Evolutionary conservation across 1,140 invertebrate species (phyloP), one percentile per base, ranked within the genome.

Genomic region (Drosophila baimaii): DNA sequence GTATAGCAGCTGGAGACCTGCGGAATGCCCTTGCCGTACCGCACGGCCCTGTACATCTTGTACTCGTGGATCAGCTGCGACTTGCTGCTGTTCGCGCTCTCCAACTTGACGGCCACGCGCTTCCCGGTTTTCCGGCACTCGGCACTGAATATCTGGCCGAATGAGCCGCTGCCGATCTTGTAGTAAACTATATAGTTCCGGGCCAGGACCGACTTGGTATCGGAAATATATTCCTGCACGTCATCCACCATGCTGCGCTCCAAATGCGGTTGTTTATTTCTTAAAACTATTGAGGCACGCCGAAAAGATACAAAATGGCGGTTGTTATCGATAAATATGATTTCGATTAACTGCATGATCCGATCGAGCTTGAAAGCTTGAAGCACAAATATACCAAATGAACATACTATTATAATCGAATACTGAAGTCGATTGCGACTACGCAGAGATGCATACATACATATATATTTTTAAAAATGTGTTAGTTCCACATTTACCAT

Each of bases 111-210:
- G 79, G 98, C 98, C 37, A 99, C 98, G 93, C 98, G 97, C 95
- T 98, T 97, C 92, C 97, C 98, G 95, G 97, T 98, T 77, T 94
- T 93, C 85, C 97, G 94, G 94, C 98, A 98, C 92, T 98, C 97
- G 71, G 96, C 98, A 81, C 98, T 94, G 92, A 97, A 99, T 92
- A 99, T 99, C 92, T 99, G 98, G 88, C 98, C 98, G 93, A 99
- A 99, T 7, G 98, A 98, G 74, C 98, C 98, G 91, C 96, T 97
- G 19, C 89, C 84, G 15, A 85, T 27, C 25, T 56, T 57, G 15
- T 35, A n/a, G 4, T 23, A n/a, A 17, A 65, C 1, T 17, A 19
- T 25, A 19, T 62, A 62, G 12, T 62, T 35, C 9, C 8, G 31
- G 31, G 23, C 39, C 8, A 62, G n/a, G 7, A 52, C 2, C 15